Conservation (phyloP, 2,888 invertebrate genomes). For the Amorpha juglandis region DNA sequence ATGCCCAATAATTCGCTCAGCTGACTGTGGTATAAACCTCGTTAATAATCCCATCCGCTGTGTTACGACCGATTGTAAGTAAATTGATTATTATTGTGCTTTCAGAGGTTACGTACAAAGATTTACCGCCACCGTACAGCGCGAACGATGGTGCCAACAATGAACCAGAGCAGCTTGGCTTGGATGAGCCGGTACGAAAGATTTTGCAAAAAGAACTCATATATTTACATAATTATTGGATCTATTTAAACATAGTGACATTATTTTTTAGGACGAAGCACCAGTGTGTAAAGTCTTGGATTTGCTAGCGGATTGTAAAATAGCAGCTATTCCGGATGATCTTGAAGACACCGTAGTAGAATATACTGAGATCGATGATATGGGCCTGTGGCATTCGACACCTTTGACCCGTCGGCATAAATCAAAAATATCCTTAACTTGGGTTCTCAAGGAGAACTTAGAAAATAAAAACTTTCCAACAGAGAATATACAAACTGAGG, state of each 20-base stretch:
- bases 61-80: slow-evolving; percentile 59
- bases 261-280: slow-evolving; percentile 52
- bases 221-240: slow-evolving; percentile 19
- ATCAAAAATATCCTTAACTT: slow-evolving; percentile 89
- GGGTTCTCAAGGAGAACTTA: slow-evolving; percentile 88
- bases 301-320: slow-evolving; percentile 70
- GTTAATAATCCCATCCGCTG: slow-evolving; percentile 54
- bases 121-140: slow-evolving; percentile 73
- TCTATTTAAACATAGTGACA: slow-evolving; percentile 15
- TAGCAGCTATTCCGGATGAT: slow-evolving; percentile 52
- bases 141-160: slow-evolving; percentile 59
- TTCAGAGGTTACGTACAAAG: slow-evolving; percentile 72
- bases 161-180: slow-evolving; percentile 43
- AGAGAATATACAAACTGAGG: slow-evolving; percentile 51
- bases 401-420: slow-evolving; percentile 74
- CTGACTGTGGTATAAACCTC: slow-evolving; percentile 60
- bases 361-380: slow-evolving; percentile 75
- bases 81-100: slow-evolving; percentile 53
- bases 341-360: slow-evolving; percentile 59
- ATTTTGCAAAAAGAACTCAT: slow-evolving; percentile 29
- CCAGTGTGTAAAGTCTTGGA: slow-evolving; percentile 71
- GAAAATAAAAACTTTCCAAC: slow-evolving; percentile 64
- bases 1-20: slow-evolving; percentile 64
- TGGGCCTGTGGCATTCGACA: slow-evolving; percentile 81
- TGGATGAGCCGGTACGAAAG: slow-evolving; percentile 52